These are phyloP conservation scores for Synergus japonicus DNA, from an alignment of 2,888 invertebrate species.

Conservation along the genomic window DNA sequence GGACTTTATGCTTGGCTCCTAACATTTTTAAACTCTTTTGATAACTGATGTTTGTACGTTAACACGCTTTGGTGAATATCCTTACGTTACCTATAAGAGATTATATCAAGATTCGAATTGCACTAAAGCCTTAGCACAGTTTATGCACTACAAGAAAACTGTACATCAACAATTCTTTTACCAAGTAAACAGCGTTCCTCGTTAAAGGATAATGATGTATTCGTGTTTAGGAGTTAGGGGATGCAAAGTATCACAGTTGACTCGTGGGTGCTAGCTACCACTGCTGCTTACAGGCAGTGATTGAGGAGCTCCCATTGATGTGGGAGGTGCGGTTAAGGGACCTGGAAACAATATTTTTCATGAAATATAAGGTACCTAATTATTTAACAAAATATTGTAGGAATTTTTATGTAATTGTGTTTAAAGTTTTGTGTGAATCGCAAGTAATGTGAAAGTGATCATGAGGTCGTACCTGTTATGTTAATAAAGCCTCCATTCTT, in stretches of 20 bases:
- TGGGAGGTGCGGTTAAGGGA: constrained; percentile 74
- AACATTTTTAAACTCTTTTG: background rate
- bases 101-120: constrained; percentile 70
- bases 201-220: constrained; percentile 74
- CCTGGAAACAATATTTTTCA: constrained; percentile 60
- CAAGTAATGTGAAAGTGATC: constrained; percentile 25
- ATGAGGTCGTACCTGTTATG: constrained; percentile 34
- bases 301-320: constrained; percentile 74
- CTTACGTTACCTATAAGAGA: constrained; percentile 63
- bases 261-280: constrained; percentile 76
- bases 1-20: background rate
- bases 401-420: constrained; percentile 30
- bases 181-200: constrained; percentile 56
- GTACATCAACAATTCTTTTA: constrained; percentile 63
- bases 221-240: constrained; percentile 72
- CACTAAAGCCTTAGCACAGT: constrained; percentile 71
- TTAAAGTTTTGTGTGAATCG: constrained; percentile 41
- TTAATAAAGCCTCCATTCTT: constrained; percentile 39
- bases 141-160: constrained; percentile 67
- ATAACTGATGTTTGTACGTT: constrained; percentile 65
- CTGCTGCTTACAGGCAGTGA: constrained; percentile 76
- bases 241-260: constrained; percentile 76
- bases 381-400: background rate
- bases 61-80: constrained; percentile 63
- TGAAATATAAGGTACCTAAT: background rate